Conservation (phyloP, 2,888 invertebrate species). For the Drosophila paramelanica region DNA sequence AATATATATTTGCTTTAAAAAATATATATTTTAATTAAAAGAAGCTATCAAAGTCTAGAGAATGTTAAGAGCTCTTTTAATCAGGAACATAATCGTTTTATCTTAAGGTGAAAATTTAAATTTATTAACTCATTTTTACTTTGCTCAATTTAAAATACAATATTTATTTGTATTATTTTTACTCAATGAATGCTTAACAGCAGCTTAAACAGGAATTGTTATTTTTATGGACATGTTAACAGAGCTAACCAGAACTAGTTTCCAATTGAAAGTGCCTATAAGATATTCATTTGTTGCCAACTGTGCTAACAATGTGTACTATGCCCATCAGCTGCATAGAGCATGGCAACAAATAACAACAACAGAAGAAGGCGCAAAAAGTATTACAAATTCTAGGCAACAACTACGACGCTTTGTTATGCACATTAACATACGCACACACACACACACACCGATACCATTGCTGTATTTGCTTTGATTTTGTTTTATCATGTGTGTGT, state of each 20-base stretch:
- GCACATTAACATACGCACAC: conserved; percentile 57
- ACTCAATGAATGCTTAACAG: too few relatives aligned
- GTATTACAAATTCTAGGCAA: conserved; percentile 74
- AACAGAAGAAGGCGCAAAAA: conserved; percentile 48
- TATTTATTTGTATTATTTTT: too few relatives aligned
- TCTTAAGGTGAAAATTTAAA: too few relatives aligned
- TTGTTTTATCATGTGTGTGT: conserved; percentile 8
- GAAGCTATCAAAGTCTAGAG: too few relatives aligned
- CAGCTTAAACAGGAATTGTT: background rate
- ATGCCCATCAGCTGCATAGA: conserved; percentile 6
- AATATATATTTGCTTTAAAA: too few relatives aligned
- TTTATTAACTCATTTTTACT: too few relatives aligned
- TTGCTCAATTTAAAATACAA: too few relatives aligned
- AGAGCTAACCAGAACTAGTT: too few relatives aligned
- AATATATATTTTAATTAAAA: too few relatives aligned
- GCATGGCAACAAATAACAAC: conserved; percentile 10
- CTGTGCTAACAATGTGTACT: background rate
- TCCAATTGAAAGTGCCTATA: too few relatives aligned
- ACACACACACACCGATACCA: conserved; percentile 4
- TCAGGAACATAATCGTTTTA: too few relatives aligned
- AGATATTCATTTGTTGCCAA: background rate
- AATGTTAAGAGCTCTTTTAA: too few relatives aligned
- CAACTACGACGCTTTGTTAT: conserved; percentile 57
- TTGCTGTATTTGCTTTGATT: conserved; percentile 18
- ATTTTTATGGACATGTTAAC: background rate